Percentiles rank a stretch among this genome's conserved stretches.
phyloP scores from a whole-genome alignment of 2,888 invertebrate species.

The Trichopoda pennipes region DNA sequence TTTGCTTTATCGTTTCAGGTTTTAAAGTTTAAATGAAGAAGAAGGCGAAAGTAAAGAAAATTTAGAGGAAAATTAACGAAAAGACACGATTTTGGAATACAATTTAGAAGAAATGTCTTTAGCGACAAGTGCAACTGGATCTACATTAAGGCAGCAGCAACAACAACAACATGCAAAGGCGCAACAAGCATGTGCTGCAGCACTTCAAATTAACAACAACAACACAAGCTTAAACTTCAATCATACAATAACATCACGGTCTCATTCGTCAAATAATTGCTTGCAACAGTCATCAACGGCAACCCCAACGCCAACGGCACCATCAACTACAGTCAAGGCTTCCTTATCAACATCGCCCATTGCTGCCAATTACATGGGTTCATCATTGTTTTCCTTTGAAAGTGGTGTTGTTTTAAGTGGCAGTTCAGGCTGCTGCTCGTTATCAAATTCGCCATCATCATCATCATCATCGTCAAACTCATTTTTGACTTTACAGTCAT shows the following conservation, averaged over 20 bases:
- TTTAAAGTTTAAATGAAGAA: no score
- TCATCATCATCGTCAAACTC: constrained; percentile 56
- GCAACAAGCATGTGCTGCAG: constrained; percentile 37
- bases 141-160: constrained; percentile 49
- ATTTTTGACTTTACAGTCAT: constrained; percentile 48
- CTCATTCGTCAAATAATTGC: constrained; percentile 38
- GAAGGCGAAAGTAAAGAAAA: no score
- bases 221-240: constrained; percentile 16
- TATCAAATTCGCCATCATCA: constrained; percentile 61
- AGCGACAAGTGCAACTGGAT: constrained; percentile 45
- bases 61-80: no score
- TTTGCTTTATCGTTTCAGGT: no score
- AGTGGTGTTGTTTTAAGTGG: constrained; percentile 65
- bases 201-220: constrained; percentile 16
- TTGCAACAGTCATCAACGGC: constrained; percentile 58
- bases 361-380: constrained; percentile 40
- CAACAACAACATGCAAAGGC: constrained; percentile 46
- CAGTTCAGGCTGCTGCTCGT: constrained; percentile 54
- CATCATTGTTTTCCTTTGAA: constrained; percentile 56
- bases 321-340: constrained; percentile 59
- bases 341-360: constrained; percentile 48
- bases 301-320: constrained; percentile 60
- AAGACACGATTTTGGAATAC: no score
- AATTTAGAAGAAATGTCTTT: constrained; percentile 52
- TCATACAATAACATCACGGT: constrained; percentile 12